These are phyloP conservation scores for Passerina amoena DNA, from an alignment of 2,113 vertebrate genomes.

Conservation along the genomic window DNA sequence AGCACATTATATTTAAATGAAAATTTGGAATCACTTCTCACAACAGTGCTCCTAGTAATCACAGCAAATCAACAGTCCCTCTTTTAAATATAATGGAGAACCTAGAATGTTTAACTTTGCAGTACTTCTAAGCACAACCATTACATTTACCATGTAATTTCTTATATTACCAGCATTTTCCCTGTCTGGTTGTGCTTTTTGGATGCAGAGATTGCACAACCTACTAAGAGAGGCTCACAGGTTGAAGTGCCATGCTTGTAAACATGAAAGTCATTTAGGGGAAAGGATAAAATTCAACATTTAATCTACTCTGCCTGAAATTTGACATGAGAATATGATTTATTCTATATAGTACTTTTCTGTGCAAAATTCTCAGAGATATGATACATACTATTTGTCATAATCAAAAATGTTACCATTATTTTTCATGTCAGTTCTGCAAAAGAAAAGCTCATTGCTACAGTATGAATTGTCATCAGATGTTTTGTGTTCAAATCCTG, in stretches of 20 bases:
- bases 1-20: background rate
- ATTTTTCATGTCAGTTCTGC: background rate
- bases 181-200: background rate
- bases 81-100: background rate
- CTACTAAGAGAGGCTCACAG: background rate
- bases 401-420: background rate
- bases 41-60: background rate
- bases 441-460: background rate
- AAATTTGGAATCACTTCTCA: background rate
- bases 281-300: background rate
- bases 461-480: background rate
- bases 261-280: background rate
- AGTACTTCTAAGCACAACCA: background rate
- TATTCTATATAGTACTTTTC: background rate
- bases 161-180: background rate
- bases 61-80: background rate
- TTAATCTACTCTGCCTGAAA: background rate
- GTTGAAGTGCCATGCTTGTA: background rate
- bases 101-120: background rate
- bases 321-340: background rate
- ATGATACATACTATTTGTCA: constrained; percentile 12
- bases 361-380: background rate
- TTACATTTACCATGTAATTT: background rate
- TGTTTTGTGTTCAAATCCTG: background rate
- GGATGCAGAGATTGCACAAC: background rate